Conservation (phyloP, 1,140 invertebrate genomes). For the Scaptodrosophila lebanonensis region DNA sequence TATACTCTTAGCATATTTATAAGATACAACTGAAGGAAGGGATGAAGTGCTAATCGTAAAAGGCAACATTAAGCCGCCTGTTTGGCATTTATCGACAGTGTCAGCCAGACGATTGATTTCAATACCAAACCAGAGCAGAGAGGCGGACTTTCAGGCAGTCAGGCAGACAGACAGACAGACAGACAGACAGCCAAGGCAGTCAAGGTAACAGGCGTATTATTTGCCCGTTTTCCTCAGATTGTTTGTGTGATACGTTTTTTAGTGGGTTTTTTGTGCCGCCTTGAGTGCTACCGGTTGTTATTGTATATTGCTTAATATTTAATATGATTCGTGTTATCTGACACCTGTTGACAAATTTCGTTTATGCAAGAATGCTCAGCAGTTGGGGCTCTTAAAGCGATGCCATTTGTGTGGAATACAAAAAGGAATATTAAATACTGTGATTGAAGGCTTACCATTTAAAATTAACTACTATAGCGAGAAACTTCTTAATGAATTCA, state of each 20-base stretch:
- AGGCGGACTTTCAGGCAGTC: neutral
- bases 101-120: slow-evolving; percentile 50
- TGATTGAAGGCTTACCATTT: no score
- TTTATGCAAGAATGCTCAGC: no score
- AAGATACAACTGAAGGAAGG: slow-evolving; percentile 30
- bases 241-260: slow-evolving; percentile 10
- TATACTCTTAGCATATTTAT: slow-evolving; percentile 40
- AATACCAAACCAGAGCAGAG: slow-evolving; percentile 13
- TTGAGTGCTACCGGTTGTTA: slow-evolving; percentile 9
- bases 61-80: slow-evolving; percentile 30
- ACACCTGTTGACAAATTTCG: no score
- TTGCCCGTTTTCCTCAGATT: slow-evolving; percentile 41
- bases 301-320: no score
- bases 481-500: no score
- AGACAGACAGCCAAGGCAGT: neutral
- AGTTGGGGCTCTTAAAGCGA: no score
- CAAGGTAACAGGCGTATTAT: slow-evolving; percentile 29
- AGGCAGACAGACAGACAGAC: neutral
- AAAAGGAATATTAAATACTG: no score
- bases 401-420: no score
- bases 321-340: no score
- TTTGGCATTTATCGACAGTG: slow-evolving; percentile 40
- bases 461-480: no score
- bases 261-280: neutral
- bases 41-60: slow-evolving; percentile 28